Evolutionary conservation across 2,113 vertebrate species (phyloP).

Genomic region (Phodopus roborovskii): DNA sequence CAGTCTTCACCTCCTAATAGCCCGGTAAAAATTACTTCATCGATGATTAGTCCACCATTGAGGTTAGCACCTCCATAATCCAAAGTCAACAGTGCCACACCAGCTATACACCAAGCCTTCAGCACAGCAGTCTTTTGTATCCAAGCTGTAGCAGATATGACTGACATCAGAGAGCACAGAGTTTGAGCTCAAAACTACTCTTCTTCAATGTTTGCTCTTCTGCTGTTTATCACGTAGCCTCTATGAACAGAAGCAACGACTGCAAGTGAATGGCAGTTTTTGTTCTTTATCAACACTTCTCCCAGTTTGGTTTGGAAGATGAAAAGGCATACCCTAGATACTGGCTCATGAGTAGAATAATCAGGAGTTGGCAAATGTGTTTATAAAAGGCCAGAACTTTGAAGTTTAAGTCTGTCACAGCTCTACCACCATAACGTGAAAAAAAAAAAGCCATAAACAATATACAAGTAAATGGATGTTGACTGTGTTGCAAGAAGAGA

Average conservation of each 20-base stretch:
- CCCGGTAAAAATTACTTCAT: neutral
- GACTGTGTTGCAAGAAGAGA: neutral
- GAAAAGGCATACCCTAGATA: neutral
- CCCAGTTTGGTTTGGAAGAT: neutral
- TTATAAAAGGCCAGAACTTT: neutral
- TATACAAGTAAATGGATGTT: neutral
- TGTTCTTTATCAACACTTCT: neutral
- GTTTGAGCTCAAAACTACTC: neutral
- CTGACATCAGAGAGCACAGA: neutral
- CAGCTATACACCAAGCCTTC: neutral
- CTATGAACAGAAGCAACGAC: neutral
- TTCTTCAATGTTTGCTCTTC: neutral
- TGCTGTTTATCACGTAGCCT: neutral
- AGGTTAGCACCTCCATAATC: neutral
- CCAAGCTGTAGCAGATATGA: neutral
- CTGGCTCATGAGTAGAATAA: neutral
- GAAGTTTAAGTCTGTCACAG: neutral
- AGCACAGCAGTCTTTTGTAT: neutral
- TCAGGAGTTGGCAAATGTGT: neutral
- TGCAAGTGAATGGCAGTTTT: neutral
- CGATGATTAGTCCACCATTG: neutral
- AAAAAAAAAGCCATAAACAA: neutral
- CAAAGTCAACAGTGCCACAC: neutral
- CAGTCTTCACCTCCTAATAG: neutral
- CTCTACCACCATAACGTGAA: neutral